Conservation (phyloP, 2,888 invertebrate genomes). For the Limnephilus auricula region DNA sequence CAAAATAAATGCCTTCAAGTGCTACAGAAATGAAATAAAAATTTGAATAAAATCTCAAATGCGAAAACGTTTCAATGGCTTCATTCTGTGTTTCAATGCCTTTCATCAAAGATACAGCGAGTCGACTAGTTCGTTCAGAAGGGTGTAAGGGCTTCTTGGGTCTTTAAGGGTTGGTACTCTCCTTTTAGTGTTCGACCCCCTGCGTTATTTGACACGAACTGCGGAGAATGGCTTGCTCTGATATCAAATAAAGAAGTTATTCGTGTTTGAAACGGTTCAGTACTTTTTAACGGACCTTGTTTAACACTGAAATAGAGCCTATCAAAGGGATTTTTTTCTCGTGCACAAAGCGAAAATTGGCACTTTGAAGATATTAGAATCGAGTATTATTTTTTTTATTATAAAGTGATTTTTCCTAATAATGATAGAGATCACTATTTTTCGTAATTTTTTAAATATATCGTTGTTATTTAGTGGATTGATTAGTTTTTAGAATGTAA, state of each 20-base stretch:
- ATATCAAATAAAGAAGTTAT: constrained; percentile 2
- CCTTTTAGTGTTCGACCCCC: constrained; percentile 12
- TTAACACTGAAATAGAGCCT: not conserved
- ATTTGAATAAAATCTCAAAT: not conserved
- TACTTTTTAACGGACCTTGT: not conserved
- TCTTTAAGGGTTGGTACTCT: constrained; percentile 9
- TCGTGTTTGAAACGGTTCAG: not conserved
- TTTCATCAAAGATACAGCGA: constrained; percentile 7
- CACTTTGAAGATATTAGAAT: not conserved
- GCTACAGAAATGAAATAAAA: not conserved
- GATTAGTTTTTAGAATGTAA: too few species aligned
- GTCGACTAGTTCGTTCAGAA: constrained; percentile 7
- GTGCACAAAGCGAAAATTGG: not conserved
- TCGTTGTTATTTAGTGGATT: not conserved
- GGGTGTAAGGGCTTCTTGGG: not conserved
- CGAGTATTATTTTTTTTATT: too few species aligned
- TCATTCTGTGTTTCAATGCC: constrained; percentile 13
- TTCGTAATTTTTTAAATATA: not conserved
- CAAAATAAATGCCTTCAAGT: not conserved
- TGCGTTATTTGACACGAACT: not conserved
- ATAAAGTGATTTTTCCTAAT: not conserved
- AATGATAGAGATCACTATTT: not conserved
- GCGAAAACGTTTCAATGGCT: constrained; percentile 14
- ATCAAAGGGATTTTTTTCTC: not conserved
- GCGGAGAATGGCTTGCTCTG: constrained; percentile 1